Evolutionary conservation across 2,113 vertebrate genomes (phyloP), one percentile per base, ranked within the genome.

Genomic region (Eurypyga helias): DNA sequence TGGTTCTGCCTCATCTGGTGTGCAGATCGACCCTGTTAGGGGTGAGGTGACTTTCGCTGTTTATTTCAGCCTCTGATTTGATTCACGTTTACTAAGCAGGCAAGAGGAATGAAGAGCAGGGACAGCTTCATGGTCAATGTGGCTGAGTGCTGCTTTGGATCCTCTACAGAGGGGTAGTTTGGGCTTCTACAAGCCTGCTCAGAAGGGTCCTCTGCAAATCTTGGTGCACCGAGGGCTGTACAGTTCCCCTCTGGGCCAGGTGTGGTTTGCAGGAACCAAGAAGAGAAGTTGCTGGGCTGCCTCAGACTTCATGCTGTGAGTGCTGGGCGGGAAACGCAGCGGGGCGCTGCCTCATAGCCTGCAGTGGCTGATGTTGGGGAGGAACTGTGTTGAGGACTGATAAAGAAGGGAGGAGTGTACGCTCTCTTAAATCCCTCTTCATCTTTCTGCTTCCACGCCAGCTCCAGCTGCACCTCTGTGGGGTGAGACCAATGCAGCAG

Each of bases 61-160:
- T 86, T 67, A 43, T 90, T 94, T 90, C 71, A 61, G 54, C 57
- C 26, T 91, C 29, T 76, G 33, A 16, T 81, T 83, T 70, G 36
- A 46, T 67, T 93, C 46, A 38, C 13, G 4, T n/a, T 45, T 84
- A 54, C 28, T 66, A 52, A 87, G 67, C 34, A 15, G 29, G n/a
- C 51, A 45, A 78, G 76, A 75, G 18, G 13, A 91, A 31, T 11
- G 38, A 89, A 51, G 78, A 71, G 5, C 57, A 82, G 36, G 11
- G 52, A 25, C 1, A 1, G 4, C 78, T 91, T 82, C 5, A 7
- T 43, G n/a, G 45, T 71, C 54, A 67, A 64, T 43, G 34, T 48
- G n/a, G 3, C 45, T 10, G 17, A 66, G 20, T 55, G 20, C 61
- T 82, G 10, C 43, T 82, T 84, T 79, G 48, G 16, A 51, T 79